phyloP scores from a whole-genome alignment of 2,888 invertebrate species.

The Synergus gifuensis region DNA sequence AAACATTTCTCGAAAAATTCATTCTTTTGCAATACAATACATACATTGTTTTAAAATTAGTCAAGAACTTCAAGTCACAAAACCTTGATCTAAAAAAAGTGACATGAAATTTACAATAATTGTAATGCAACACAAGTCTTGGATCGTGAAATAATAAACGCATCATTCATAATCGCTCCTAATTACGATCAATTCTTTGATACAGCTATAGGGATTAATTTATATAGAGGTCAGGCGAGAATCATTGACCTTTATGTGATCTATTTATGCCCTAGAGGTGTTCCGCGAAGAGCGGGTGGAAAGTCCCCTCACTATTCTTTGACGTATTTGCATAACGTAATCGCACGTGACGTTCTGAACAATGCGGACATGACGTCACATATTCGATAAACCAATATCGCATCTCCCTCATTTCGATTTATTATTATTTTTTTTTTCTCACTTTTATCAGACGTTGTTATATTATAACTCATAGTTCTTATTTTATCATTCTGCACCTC shows the following conservation, averaged over 20 bases:
- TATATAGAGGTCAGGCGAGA: slow-evolving; percentile 18
- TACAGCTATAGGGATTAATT: not conserved
- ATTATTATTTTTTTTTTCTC: not conserved
- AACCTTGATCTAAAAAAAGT: too few species aligned
- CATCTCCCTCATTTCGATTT: not conserved
- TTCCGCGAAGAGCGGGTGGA: not conserved
- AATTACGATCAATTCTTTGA: not conserved
- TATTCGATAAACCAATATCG: not conserved
- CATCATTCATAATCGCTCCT: not conserved
- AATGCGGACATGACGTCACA: slow-evolving; percentile 23
- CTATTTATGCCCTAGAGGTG: slow-evolving; percentile 5
- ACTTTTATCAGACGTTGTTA: not conserved
- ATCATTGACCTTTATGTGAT: slow-evolving; percentile 19
- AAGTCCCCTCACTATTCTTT: slow-evolving; percentile 20
- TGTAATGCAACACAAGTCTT: too few species aligned
- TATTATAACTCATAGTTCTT: not conserved
- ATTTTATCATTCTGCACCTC: not conserved
- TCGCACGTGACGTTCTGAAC: slow-evolving; percentile 21
- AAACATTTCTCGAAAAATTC: too few species aligned
- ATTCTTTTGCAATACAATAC: too few species aligned
- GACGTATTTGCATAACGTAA: slow-evolving; percentile 11
- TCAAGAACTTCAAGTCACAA: too few species aligned
- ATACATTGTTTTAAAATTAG: too few species aligned
- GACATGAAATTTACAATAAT: too few species aligned
- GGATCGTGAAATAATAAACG: not conserved